Base-by-base conservation (phyloP, 1,140 invertebrate genomes). In the Zaprionus taronus region DNA sequence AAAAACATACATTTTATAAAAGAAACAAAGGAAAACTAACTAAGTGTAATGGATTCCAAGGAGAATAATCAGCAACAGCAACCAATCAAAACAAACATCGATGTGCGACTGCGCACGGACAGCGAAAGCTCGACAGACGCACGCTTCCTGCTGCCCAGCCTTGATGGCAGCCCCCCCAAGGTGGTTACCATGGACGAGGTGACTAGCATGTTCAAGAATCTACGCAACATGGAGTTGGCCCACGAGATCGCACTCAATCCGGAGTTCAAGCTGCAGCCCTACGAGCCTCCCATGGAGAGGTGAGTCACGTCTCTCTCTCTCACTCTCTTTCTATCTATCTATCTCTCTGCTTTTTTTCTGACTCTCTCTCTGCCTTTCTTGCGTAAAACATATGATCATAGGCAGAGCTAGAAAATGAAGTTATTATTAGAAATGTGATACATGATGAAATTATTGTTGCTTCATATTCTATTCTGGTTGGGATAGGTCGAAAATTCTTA, bases 181-280 rank as follows among this genome's bases (percentile, higher is more conserved):
- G 98, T 98, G 93, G 95, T 98, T 5, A 96, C 97, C 14, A 93
- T 98, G 28, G 97, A 98, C 80, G 97, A 99, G 92, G 96, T 99
- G 24, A 96, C 98, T 94, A 96, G 96, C 90, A 97, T 97, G 55
- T 96, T 97, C 1, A 97, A 97, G 93, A 96, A 97, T 26, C 96
- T 99, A 93, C 95, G 96, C 79, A 98, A 99, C 86, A 99, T 99
- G 98, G 96, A 96, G 22, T 93, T 99, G 12, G 98, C 98, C 7
- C 98, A 99, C 94, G 98, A 99, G 93, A 99, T 99, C 78, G 98
- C 97, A 7, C 95, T 99, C 28, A 96, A 99, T 93, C 95, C 97
- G 73, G 96, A 99, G 85, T 99, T 99, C 89, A 96, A 97, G 83
- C 91, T 99, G 57, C 95, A 98, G 92, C 96, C 96, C 77, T 94